phyloP scores from a whole-genome alignment of 2,113 vertebrate genomes.

The Xiphophorus couchianus region DNA sequence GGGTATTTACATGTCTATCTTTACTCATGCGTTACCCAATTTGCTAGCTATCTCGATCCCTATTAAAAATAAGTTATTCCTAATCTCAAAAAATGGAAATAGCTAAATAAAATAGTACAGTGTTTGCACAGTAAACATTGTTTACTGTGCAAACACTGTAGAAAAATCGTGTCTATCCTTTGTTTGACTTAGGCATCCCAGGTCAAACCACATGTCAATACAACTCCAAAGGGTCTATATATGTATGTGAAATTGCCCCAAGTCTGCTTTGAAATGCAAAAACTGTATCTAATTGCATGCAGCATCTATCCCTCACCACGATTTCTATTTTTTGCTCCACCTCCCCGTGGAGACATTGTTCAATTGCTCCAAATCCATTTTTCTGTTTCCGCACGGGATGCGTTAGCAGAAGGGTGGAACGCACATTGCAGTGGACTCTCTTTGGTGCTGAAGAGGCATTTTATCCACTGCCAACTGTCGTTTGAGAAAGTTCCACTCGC shows the following conservation, averaged over 20 bases:
- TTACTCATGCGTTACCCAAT: too few relatives aligned
- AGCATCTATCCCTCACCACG: conserved; percentile 12
- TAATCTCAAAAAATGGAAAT: neutral
- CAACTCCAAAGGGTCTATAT: neutral
- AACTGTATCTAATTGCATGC: conserved; percentile 23
- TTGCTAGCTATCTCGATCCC: too few relatives aligned
- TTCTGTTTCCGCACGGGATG: conserved; percentile 44
- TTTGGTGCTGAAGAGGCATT: conserved; percentile 62
- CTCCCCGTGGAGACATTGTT: conserved; percentile 43
- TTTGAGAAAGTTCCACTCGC: conserved; percentile 10
- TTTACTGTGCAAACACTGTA: neutral
- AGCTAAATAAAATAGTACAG: neutral
- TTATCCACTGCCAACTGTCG: conserved; percentile 31
- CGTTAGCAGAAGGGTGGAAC: conserved; percentile 53
- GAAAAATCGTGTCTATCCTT: neutral
- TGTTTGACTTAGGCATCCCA: neutral
- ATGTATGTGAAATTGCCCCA: neutral
- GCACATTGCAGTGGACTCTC: conserved; percentile 38
- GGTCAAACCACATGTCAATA: neutral
- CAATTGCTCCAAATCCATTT: conserved; percentile 44
- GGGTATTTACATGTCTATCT: too few relatives aligned
- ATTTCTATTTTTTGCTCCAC: conserved; percentile 37
- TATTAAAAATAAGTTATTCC: neutral
- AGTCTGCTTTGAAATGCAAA: conserved; percentile 26
- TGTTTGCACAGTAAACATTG: neutral